phyloP scores from a whole-genome alignment of 2,113 vertebrate species.

The Tragelaphus strepsiceros region DNA sequence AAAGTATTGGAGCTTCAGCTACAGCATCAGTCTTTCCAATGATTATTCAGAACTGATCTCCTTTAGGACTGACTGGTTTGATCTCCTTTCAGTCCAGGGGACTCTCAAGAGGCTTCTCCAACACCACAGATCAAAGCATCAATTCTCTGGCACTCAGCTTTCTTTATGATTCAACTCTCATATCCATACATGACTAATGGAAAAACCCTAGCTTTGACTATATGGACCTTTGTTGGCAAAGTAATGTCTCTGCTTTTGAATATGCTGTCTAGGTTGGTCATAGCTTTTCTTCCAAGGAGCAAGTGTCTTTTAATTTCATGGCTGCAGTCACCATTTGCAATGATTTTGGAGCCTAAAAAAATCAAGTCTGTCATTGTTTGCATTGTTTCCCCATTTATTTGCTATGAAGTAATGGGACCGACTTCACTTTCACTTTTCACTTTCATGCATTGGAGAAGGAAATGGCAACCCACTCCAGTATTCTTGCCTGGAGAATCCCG shows the following conservation, averaged over 20 bases:
- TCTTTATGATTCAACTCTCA: background rate
- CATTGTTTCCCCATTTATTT: background rate
- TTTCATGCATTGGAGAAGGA: too few relatives aligned
- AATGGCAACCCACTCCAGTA: too few relatives aligned
- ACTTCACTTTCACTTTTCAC: too few relatives aligned
- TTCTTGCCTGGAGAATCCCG: too few relatives aligned
- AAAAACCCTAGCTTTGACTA: background rate
- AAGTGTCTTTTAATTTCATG: background rate
- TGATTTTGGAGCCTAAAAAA: background rate
- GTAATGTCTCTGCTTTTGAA: background rate
- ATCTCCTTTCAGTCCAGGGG: background rate
- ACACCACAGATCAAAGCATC: background rate
- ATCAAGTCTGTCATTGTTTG: background rate
- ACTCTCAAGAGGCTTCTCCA: background rate
- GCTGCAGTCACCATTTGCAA: background rate
- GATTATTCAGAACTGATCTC: background rate
- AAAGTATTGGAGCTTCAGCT: background rate
- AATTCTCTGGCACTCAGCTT: background rate
- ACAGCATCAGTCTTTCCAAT: background rate
- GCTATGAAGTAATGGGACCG: background rate
- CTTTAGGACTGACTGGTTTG: background rate
- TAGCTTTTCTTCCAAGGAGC: background rate
- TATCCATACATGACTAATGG: background rate
- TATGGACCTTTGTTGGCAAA: background rate
- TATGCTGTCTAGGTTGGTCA: background rate